Base-by-base conservation (phyloP, 1,140 invertebrate species). In the Geopemphigus sp. region DNA sequence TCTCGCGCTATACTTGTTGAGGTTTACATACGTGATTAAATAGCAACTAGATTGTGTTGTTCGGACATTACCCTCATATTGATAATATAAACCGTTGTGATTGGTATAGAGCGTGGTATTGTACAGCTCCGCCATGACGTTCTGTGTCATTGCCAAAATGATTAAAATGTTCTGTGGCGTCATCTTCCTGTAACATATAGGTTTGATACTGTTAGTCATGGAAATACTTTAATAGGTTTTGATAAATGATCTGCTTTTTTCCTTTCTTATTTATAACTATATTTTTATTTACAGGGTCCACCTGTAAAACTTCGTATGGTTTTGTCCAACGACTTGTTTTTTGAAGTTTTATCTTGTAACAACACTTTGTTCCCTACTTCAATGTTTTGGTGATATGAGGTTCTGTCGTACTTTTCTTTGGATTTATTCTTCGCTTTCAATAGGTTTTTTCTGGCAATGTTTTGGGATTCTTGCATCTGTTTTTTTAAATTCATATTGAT, bases 341-440 rank as follows among this genome's bases (percentile, higher is more conserved):
- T 14, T 22, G 39, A 47, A 26, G 63, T 66, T 22, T 17, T 66
- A 26, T 66, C 63, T 8, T 45, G 63, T 66, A 66, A 1, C 22
- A 66, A 17, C 4, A 66, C 29, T 66, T 66, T 66, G 2, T 66
- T 45, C 45, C 39, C 63, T 1, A 66, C 32, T 47, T 22, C 32
- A 22, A 66, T 22, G 14, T 14, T 14, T 10, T 45, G 63, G 1
- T 5, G 12, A 45, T 45, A 45, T 19, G 39, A 22, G n/a, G 17
- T 66, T 45, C n/a, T 47, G 81, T 85, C 84, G 32, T 84, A 84
- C 45, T 83, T 74, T 29, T 68, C 81, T 82, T 85, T 85, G 5
- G 82, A 83, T 78, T 82, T 83, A 68, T 81, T 8, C 83, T 39
- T 39, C 3, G 32, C 32, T 39, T 8, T 8, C 8, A 39, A 8